These are phyloP conservation scores for Hypanus sabinus DNA, from an alignment of 2,113 vertebrate species.

Conservation along the genomic window DNA sequence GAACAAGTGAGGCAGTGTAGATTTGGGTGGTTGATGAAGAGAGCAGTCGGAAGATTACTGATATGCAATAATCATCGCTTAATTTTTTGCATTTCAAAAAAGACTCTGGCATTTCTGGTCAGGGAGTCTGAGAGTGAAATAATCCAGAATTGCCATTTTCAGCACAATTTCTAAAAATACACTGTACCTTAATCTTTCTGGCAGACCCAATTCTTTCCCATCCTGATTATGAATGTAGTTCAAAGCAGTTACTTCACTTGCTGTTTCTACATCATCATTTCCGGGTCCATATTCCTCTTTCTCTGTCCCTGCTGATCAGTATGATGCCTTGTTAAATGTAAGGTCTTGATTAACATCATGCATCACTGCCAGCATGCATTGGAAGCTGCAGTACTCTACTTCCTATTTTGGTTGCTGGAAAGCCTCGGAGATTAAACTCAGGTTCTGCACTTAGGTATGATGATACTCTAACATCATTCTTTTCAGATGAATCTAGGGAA, in stretches of 20 bases:
- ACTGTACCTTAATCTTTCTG: neutral
- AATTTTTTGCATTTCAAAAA: neutral
- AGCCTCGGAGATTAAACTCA: neutral
- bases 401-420: neutral
- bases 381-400: neutral
- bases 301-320: neutral
- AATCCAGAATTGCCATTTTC: neutral
- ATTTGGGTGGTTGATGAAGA: too few species aligned
- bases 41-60: too few species aligned
- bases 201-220: neutral
- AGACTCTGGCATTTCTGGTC: neutral
- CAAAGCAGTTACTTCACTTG: too few species aligned
- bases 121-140: neutral
- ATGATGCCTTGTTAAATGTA: neutral
- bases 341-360: neutral
- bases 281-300: neutral
- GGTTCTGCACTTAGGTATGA: neutral
- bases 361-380: neutral
- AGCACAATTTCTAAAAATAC: neutral
- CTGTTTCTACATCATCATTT: too few species aligned
- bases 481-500: neutral
- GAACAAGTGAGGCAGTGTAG: too few species aligned
- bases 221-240: too few species aligned
- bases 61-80: too few species aligned
- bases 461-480: neutral